Conservation (phyloP, 2,797 vertebrate genomes). For the Coregonus sp. region DNA sequence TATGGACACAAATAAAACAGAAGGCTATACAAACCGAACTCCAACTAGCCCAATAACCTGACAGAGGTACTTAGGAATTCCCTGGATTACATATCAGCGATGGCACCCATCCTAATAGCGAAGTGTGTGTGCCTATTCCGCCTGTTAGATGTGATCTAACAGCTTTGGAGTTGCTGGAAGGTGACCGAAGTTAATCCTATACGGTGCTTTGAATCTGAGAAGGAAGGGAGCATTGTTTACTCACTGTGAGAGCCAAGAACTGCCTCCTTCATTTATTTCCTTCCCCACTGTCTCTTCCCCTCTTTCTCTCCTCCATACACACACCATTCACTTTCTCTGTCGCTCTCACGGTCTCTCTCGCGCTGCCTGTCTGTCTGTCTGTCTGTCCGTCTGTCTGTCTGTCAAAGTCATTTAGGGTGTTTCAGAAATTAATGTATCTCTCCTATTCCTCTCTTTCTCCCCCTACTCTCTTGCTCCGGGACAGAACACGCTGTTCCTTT, state of each 20-base stretch:
- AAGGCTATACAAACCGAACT: no score
- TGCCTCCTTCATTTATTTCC: not conserved
- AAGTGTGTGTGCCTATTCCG: not conserved
- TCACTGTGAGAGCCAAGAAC: not conserved
- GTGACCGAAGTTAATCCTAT: constrained; percentile 6
- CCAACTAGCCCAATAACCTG: no score
- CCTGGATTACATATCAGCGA: no score
- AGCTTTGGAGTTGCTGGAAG: constrained; percentile 11
- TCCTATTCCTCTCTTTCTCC: not conserved
- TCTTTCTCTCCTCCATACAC: not conserved
- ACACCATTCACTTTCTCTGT: not conserved
- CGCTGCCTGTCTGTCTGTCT: not conserved
- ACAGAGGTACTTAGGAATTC: no score
- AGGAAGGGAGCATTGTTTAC: not conserved
- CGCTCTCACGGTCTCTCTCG: not conserved
- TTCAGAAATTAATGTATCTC: not conserved
- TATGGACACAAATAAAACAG: no score
- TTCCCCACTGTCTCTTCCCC: no score
- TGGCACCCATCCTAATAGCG: no score
- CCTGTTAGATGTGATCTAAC: not conserved
- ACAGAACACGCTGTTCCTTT: constrained; percentile 60
- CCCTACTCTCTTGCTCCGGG: no score
- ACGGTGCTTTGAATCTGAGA: not conserved
- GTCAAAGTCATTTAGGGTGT: not conserved
- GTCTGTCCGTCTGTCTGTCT: not conserved